phyloP scores from a whole-genome alignment of 2,888 invertebrate species.

The Liodrosophila aerea region DNA sequence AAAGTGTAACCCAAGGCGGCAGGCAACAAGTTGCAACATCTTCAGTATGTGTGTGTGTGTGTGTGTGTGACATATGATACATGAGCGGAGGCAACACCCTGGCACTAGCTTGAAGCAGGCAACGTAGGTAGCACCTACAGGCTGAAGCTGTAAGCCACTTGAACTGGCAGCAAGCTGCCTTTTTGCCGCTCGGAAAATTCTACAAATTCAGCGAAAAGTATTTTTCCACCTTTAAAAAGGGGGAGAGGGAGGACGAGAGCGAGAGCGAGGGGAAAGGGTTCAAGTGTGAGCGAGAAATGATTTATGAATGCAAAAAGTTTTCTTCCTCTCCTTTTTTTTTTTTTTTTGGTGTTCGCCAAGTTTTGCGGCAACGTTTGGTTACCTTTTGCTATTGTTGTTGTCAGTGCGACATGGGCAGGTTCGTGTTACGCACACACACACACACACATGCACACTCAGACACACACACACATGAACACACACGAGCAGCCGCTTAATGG shows the following conservation, averaged over 20 bases:
- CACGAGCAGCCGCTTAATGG: slow-evolving; percentile 67
- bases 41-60: slow-evolving; percentile 5
- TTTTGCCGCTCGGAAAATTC: slow-evolving; percentile 44
- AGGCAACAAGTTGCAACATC: slow-evolving; percentile 63
- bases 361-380: slow-evolving; percentile 62
- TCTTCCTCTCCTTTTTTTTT: slow-evolving; percentile 30
- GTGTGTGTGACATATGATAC: slow-evolving; percentile 29
- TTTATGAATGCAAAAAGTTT: slow-evolving; percentile 76
- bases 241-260: neutral
- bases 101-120: neutral
- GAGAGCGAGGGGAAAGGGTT: neutral
- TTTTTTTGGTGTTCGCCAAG: slow-evolving; percentile 18
- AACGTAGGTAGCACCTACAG: too few species aligned
- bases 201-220: slow-evolving; percentile 78
- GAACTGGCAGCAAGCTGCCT: slow-evolving; percentile 33
- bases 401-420: slow-evolving; percentile 57
- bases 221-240: slow-evolving; percentile 72
- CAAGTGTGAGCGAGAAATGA: slow-evolving; percentile 62
- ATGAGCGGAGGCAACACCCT: slow-evolving; percentile 12
- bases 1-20: slow-evolving; percentile 50
- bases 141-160: slow-evolving; percentile 21
- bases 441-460: slow-evolving; percentile 15
- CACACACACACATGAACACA: slow-evolving; percentile 26
- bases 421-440: slow-evolving; percentile 58
- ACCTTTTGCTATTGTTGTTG: slow-evolving; percentile 50